Conservation (phyloP, 2,113 vertebrate species). For the Urocitellus parryii region DNA sequence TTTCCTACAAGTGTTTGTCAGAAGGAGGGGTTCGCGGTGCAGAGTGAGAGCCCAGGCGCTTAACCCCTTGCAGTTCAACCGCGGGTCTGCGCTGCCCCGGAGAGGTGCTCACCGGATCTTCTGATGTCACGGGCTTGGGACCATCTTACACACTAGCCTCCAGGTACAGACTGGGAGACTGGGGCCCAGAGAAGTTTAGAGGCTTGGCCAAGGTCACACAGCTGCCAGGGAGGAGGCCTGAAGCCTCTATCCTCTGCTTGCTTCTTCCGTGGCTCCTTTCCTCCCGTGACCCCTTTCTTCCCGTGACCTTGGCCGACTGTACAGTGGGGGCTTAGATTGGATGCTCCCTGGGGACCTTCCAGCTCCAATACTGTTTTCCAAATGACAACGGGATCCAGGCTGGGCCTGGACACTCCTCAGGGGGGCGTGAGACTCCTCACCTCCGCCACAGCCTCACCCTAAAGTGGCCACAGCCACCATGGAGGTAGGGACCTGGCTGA, state of each 20-base stretch:
- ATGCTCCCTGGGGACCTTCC: background rate
- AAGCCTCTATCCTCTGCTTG: background rate
- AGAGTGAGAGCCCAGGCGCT: conserved; percentile 13
- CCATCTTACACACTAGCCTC: background rate
- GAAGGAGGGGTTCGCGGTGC: conserved; percentile 73
- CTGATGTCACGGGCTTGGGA: background rate
- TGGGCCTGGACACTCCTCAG: too few species aligned
- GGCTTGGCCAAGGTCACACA: background rate
- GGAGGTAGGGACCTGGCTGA: background rate
- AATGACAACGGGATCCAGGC: too few species aligned
- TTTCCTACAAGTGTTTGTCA: conserved; percentile 82
- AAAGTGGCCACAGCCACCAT: background rate
- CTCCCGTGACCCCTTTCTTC: background rate
- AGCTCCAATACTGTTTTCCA: background rate
- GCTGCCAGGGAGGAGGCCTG: background rate
- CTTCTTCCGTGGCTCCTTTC: background rate
- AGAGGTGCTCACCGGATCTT: background rate
- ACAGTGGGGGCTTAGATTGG: background rate
- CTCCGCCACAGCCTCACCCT: background rate
- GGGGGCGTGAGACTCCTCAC: too few species aligned
- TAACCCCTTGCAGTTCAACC: conserved; percentile 76
- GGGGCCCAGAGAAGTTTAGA: background rate
- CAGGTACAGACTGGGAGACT: background rate
- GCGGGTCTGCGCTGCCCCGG: background rate
- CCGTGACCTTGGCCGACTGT: too few species aligned